These are phyloP conservation scores for Acromyrmex heyeri DNA, from an alignment of 1,140 invertebrate species.

Conservation along the genomic window DNA sequence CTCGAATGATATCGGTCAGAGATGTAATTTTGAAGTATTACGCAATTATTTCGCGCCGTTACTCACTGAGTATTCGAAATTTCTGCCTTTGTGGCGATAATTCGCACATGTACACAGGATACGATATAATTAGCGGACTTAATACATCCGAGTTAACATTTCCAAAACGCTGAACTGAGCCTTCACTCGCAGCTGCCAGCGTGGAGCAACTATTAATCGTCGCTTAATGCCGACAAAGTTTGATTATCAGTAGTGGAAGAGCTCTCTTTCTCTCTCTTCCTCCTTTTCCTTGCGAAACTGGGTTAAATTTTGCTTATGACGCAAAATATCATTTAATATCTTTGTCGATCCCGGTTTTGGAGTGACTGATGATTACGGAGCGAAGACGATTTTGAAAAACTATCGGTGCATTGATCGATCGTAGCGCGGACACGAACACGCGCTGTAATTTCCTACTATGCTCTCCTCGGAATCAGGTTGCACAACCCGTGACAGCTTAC, in stretches of 20 bases:
- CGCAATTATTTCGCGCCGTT: conserved; percentile 39
- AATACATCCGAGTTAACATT: conserved; percentile 58
- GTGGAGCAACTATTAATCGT: conserved; percentile 31
- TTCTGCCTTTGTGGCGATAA: conserved; percentile 49
- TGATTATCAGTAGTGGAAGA: conserved; percentile 54
- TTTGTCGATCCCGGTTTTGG: neutral
- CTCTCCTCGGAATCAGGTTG: conserved; percentile 68
- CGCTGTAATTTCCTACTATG: conserved; percentile 74
- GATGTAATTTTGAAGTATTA: conserved; percentile 28
- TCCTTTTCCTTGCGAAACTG: conserved; percentile 48
- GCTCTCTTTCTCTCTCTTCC: conserved; percentile 2
- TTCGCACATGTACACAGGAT: conserved; percentile 50
- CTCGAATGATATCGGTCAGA: neutral
- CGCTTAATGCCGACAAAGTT: conserved; percentile 14
- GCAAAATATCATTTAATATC: conserved; percentile 52
- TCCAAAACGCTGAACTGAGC: conserved; percentile 18
- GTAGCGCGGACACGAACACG: conserved; percentile 32
- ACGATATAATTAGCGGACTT: conserved; percentile 59
- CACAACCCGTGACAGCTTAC: conserved; percentile 65
- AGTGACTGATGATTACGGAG: conserved; percentile 44
- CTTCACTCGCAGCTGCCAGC: conserved; percentile 46
- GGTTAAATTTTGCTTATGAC: conserved; percentile 54
- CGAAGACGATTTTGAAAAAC: conserved; percentile 64
- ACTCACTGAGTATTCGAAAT: conserved; percentile 35
- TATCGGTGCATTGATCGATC: conserved; percentile 57